Evolutionary conservation across 2,888 invertebrate genomes (phyloP), one percentile per base, ranked within the genome.

Genomic region (Drosophila rubida): DNA sequence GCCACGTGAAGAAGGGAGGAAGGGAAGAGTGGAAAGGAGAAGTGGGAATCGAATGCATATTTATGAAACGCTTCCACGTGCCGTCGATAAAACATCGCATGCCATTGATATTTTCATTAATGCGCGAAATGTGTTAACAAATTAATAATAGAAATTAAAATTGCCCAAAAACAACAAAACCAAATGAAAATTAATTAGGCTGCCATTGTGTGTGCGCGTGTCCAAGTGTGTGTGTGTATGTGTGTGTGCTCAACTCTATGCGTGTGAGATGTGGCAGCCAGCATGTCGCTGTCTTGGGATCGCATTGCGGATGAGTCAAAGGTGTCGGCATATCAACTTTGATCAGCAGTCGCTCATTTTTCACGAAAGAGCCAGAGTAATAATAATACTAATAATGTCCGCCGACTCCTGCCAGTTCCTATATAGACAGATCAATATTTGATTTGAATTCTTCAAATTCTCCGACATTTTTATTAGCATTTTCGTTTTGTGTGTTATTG

Each of bases 51-150:
- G 50, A 66, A 62, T 86, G 88, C 86, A 81, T 81, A 81, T 88
- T 81, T 75, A 81, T 88, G 63, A 75, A 78, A 72, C 13, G 53
- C 51, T 64, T 79, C 64, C 81, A 81, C 81, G 81, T 88, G 81
- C 86, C 81, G 45, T 4, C 57, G 19, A 80, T 83, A 73, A 69
- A 58, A 46, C 27, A 45, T 37, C 41, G 42, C 69, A 44, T 49
- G 45, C 35, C 54, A 53, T 22, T 13, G 35, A 35, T 60, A 61
- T 67, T 64, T 41, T 30, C 25, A 55, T 65, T 74, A 78, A 78
- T 67, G 78, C 66, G 66, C 67, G 67, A 79, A 70, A 86, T 82
- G 77, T 82, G 87, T 76, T 80, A 70, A 64, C 73, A 59, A 88
- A 86, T 80, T 75, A 76, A 86, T 82, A 68, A 86, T 68, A 71